Evolutionary conservation across 2,888 invertebrate genomes (phyloP).

Genomic region (Brachypalpus laphriformis): DNA sequence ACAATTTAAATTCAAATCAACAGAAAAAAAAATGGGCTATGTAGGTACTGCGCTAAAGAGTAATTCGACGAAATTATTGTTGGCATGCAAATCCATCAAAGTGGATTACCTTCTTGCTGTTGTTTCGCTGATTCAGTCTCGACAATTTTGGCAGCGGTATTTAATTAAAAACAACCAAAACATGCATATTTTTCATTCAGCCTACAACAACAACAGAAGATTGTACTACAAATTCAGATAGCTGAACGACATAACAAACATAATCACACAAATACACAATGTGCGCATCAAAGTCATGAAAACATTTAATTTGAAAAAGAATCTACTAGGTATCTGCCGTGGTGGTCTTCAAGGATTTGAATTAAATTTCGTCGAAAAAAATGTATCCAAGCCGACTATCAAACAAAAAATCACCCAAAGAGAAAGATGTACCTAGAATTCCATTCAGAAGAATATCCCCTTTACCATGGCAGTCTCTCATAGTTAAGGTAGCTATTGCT

Average conservation of each 20-base stretch:
- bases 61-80: constrained; percentile 38
- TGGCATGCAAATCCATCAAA: constrained; percentile 53
- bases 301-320: constrained; percentile 12
- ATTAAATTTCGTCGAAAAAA: constrained; percentile 6
- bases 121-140: constrained; percentile 17
- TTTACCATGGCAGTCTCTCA: neutral
- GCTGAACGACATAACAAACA: neutral
- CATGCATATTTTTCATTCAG: neutral
- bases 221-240: neutral
- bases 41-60: neutral
- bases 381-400: constrained; percentile 8
- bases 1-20: constrained; percentile 5
- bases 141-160: constrained; percentile 49
- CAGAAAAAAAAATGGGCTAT: neutral
- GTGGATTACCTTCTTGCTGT: constrained; percentile 12
- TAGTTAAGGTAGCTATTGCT: constrained; percentile 16
- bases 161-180: constrained; percentile 50
- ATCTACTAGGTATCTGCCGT: neutral
- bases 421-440: constrained; percentile 17
- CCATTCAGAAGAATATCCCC: constrained; percentile 19
- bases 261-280: constrained; percentile 17
- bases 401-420: constrained; percentile 22
- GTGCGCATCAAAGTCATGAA: constrained; percentile 41
- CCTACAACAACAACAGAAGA: constrained; percentile 3
- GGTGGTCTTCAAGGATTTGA: constrained; percentile 8